Conservation (phyloP, 1,140 invertebrate species). For the Eumeta japonica region DNA sequence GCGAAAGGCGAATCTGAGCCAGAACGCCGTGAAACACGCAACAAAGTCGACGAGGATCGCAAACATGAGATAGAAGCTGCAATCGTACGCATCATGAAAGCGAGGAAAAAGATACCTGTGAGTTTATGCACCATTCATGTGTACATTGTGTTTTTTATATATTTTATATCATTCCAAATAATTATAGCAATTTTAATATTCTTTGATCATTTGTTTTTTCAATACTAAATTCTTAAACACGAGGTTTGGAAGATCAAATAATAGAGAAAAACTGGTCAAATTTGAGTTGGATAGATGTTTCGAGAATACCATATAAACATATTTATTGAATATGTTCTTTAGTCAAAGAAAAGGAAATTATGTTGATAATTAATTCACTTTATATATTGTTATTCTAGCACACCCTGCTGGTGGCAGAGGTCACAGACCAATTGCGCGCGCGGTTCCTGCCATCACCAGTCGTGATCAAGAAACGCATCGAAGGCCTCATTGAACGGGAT, state of each 20-base stretch:
- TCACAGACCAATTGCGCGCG: slow-evolving; percentile 93
- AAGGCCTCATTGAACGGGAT: slow-evolving; percentile 98
- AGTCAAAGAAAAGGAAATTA: not conserved
- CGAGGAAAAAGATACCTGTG: slow-evolving; percentile 89
- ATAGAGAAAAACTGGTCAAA: too few species aligned
- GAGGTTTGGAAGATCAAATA: too few species aligned
- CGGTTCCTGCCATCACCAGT: slow-evolving; percentile 96
- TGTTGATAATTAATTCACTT: too few species aligned
- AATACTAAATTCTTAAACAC: too few species aligned
- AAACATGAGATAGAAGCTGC: slow-evolving; percentile 99
- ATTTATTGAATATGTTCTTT: not conserved
- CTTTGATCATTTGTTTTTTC: too few species aligned
- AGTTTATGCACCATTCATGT: slow-evolving; percentile 21
- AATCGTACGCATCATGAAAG: slow-evolving; percentile 99
- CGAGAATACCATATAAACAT: too few species aligned
- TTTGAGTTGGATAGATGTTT: too few species aligned
- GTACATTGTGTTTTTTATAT: not conserved
- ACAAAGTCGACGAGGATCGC: slow-evolving; percentile 97
- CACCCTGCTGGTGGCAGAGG: slow-evolving; percentile 94
- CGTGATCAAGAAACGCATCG: slow-evolving; percentile 98
- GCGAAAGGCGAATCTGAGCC: slow-evolving; percentile 98
- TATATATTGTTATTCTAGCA: slow-evolving; percentile 61
- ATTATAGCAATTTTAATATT: too few species aligned
- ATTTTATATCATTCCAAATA: slow-evolving; percentile 1
- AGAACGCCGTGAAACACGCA: slow-evolving; percentile 94